A percentile compares a stretch with the other conserved stretches of the same genome.
These are phyloP conservation scores for Ranitomeya variabilis DNA, from an alignment of 2,113 vertebrate species.

Conservation along the genomic window DNA sequence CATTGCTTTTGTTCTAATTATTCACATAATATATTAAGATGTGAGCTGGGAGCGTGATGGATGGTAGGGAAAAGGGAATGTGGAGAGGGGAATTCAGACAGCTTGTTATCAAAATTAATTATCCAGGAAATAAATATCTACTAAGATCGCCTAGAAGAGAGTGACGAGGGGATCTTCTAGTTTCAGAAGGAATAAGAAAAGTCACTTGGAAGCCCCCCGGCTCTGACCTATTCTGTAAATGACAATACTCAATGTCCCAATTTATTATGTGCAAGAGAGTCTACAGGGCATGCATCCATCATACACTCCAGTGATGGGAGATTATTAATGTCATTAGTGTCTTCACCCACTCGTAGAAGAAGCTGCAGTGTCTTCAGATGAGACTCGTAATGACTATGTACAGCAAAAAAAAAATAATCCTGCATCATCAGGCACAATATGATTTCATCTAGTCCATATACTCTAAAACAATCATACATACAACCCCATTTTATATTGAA, in stretches of 20 bases:
- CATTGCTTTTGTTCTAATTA: conserved; percentile 44
- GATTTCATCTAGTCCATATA: no score
- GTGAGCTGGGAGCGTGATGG: conserved; percentile 45
- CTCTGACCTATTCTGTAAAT: conserved; percentile 55
- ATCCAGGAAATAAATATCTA: conserved; percentile 55
- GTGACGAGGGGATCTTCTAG: conserved; percentile 49
- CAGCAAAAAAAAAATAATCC: not conserved
- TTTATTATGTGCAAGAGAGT: conserved; percentile 53
- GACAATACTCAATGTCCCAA: conserved; percentile 51
- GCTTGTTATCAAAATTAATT: conserved; percentile 59
- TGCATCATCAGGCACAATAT: not conserved
- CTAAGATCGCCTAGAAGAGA: conserved; percentile 41
- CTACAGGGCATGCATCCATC: conserved; percentile 55
- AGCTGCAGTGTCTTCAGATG: not conserved
- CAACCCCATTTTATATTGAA: no score
- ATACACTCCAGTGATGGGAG: conserved; percentile 43
- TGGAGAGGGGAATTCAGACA: conserved; percentile 50
- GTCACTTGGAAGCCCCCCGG: conserved; percentile 49
- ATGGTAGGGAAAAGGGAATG: conserved; percentile 37
- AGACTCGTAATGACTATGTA: not conserved
- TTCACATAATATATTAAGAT: conserved; percentile 56
- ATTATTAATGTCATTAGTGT: conserved; percentile 55
- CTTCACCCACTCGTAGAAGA: not conserved
- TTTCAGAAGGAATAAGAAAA: conserved; percentile 43
- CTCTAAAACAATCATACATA: no score